Evolutionary conservation across 37 sponge, comb jelly and placozoan genomes (phyloP).

Genomic region (Theonella swinhoei): DNA sequence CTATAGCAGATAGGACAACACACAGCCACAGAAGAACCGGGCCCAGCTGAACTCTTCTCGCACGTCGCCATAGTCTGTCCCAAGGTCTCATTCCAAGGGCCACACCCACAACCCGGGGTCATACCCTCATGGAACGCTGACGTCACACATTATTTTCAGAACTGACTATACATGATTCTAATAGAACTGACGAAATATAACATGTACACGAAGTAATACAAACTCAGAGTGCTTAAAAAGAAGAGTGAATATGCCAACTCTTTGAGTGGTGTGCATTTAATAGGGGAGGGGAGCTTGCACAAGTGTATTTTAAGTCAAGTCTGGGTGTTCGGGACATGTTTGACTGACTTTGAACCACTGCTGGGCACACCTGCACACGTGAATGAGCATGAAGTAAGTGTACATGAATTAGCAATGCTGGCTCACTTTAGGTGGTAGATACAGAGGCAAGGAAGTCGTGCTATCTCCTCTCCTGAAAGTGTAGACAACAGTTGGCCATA

Average conservation of each 20-base stretch:
- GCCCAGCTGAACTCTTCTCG: too few relatives aligned
- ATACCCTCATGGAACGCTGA: too few relatives aligned
- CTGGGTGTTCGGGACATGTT: constrained; percentile 84
- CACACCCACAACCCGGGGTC: too few relatives aligned
- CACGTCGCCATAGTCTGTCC: neutral
- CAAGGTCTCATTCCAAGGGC: neutral
- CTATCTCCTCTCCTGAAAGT: constrained; percentile 81
- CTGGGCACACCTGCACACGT: constrained; percentile 57
- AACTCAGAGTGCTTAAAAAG: too few relatives aligned
- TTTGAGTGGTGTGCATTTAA: too few relatives aligned
- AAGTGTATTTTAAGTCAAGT: constrained; percentile 17
- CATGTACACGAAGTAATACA: too few relatives aligned
- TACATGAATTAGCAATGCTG: neutral
- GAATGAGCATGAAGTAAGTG: neutral
- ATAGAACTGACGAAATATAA: too few relatives aligned
- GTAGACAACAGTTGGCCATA: neutral
- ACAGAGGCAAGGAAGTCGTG: constrained; percentile 93
- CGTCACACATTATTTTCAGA: too few relatives aligned
- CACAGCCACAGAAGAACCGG: neutral
- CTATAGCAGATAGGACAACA: constrained; percentile 72
- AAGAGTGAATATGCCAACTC: too few relatives aligned
- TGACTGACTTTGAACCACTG: constrained; percentile 66
- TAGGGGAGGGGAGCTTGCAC: too few relatives aligned
- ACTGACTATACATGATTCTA: too few relatives aligned
- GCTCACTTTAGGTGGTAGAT: constrained; percentile 89